Evolutionary conservation across 2,113 vertebrate species (phyloP).

Genomic region (Nasalis larvatus): DNA sequence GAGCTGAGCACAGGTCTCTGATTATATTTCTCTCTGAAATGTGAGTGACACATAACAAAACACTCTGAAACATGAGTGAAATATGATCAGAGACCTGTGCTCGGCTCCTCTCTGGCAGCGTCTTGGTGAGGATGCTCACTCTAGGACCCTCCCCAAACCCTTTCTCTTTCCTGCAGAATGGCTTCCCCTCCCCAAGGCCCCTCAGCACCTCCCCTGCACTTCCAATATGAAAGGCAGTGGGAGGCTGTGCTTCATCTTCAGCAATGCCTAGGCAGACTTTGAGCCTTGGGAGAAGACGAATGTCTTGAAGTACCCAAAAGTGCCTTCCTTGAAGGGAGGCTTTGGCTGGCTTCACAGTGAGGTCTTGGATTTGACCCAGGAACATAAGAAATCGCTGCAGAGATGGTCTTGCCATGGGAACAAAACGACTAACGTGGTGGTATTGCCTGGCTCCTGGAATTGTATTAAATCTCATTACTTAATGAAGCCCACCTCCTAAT

Average conservation of each 20-base stretch:
- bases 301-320: not conserved
- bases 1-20: accelerated
- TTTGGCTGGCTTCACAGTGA: not conserved
- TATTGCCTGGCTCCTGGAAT: not conserved
- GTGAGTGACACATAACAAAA: too few relatives aligned
- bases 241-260: not conserved
- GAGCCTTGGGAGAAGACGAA: not conserved
- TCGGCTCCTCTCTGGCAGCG: not conserved
- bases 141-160: not conserved
- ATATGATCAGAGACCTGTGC: too few relatives aligned
- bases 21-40: too few relatives aligned
- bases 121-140: accelerated
- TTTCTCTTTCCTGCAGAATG: not conserved
- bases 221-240: not conserved
- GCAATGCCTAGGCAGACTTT: not conserved
- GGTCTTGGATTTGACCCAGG: conserved; percentile 16
- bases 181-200: not conserved
- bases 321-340: not conserved
- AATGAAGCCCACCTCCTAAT: not conserved
- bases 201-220: not conserved
- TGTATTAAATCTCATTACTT: not conserved
- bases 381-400: not conserved
- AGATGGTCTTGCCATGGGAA: not conserved
- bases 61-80: too few relatives aligned
- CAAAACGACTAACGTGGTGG: accelerated